Evolutionary conservation across 1,140 invertebrate genomes (phyloP), one percentile per base, ranked within the genome.

Genomic region (Brachionus asplanchnoidis): DNA sequence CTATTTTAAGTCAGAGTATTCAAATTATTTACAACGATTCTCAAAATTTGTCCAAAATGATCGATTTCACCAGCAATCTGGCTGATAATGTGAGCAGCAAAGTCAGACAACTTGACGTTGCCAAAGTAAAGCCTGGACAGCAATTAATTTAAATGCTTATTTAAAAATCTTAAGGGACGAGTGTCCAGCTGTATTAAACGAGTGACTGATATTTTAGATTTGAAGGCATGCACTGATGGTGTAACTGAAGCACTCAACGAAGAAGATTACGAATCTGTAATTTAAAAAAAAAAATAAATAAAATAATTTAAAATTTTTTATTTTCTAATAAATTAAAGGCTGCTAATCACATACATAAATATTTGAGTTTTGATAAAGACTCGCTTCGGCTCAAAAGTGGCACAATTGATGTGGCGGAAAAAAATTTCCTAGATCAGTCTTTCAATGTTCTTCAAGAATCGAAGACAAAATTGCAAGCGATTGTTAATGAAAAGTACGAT

Each of bases 51-150:
- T 87, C 87, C 40, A 87, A 88, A 42, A 90, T 90, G 89, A 88
- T 90, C 7, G 87, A 87, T n/a, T 93, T 93, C 87, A 97, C 97
- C 2, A 95, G 96, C 56, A 92, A 93, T 40, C 90, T 98, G 73
- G 96, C 96, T 3, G 94, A 96, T 88, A 95, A 95, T 90, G 96
- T 98, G 20, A 97, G 95, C 88, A 94, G 94, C 36, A 98, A 98
- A 94, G 97, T 99, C 11, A 92, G 96, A 66, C 93, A 95, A 85
- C 89, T 99, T 26, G 97, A 99, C 91, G 90, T 95, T 68, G 96
- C 96, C 1, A 94, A 97, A 88, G 95, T 96, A 92, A 90, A 91
- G 17, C 65, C 60, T 77, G 56, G 32, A 50, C 11, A 46, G 12
- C 11, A 65, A 85, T 23, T 80, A 68, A 32, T 80, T 50, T 56